Evolutionary conservation across 2,888 invertebrate genomes (phyloP), one percentile per base, ranked within the genome.

Genomic region (Polyommatus icarus): DNA sequence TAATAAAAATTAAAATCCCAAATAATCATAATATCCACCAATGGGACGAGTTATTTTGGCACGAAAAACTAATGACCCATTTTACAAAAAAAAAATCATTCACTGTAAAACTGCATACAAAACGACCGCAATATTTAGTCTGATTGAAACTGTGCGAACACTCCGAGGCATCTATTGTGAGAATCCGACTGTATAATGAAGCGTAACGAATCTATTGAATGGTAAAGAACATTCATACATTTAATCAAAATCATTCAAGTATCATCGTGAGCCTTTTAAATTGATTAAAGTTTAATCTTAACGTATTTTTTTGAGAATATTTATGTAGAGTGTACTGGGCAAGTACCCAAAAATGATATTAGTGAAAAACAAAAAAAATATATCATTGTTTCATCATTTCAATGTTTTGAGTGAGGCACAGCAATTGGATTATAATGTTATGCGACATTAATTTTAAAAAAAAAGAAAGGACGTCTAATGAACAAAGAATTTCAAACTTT

Each of bases 141-240:
- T 46, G 73, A 73, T 40, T 73, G 73, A 24, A 73, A 73, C 46
- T 46, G 46, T 75, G 75, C 75, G 50, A 75, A 54, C 54, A 75
- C 29, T 18, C 29, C 29, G 50, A 75, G 50, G 75, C 29, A 75
- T 75, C 75, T 50, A 75, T 75, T 75, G 75, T 75, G 54, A 54
- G 50, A 75, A 75, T 18, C 75, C 75, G 18, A 75, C 24, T 75
- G 75, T 50, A 75, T 75, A 29, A 75, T 50, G 24, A 75, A 50
- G 75, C 75, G 54, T 75, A 24, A 75, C 75, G 54, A 50, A 54
- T 75, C 75, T 75, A 75, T 75, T 75, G 54, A 75, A 50, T 15
- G 75, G 75, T 24, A 6, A 50, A 20, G 12, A 40, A 72, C 36
- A 67, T 67, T 67, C 67, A 67, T 67, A 67, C 67, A 18, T 67